These are phyloP conservation scores for Gasteruption jaculator DNA, from an alignment of 2,888 invertebrate genomes.

Conservation along the genomic window DNA sequence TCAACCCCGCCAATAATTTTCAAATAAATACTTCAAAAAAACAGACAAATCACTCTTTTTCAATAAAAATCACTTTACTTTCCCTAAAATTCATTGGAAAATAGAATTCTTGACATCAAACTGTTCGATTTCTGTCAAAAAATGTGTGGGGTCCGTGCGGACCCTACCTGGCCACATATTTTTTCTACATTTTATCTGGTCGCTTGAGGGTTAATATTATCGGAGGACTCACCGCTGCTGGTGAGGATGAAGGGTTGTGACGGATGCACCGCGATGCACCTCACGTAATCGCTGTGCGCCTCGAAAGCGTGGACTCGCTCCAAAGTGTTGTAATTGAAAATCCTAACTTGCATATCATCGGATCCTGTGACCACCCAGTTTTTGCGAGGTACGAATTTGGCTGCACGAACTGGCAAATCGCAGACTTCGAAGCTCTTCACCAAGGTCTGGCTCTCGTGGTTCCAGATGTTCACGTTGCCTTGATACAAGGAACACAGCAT, in stretches of 20 bases:
- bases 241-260: constrained; percentile 96
- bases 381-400: constrained; percentile 94
- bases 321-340: constrained; percentile 98
- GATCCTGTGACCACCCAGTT: constrained; percentile 99
- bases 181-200: no score
- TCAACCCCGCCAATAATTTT: no score
- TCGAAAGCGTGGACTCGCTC: constrained; percentile 95
- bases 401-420: constrained; percentile 93
- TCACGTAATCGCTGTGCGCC: constrained; percentile 97
- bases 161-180: no score
- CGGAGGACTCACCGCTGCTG: constrained; percentile 94
- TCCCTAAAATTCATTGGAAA: background rate
- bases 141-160: no score
- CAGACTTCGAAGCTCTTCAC: constrained; percentile 91
- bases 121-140: background rate
- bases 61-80: no score
- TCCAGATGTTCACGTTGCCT: constrained; percentile 99
- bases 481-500: constrained; percentile 97
- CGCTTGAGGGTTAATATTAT: no score
- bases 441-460: constrained; percentile 90
- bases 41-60: no score
- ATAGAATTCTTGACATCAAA: background rate
- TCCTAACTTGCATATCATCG: constrained; percentile 90
- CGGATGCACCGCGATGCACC: constrained; percentile 95
- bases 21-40: no score